Percentiles rank a stretch among this genome's conserved stretches.
Conservation (phyloP, 2,113 vertebrate genomes). For the Delphinus delphis region DNA sequence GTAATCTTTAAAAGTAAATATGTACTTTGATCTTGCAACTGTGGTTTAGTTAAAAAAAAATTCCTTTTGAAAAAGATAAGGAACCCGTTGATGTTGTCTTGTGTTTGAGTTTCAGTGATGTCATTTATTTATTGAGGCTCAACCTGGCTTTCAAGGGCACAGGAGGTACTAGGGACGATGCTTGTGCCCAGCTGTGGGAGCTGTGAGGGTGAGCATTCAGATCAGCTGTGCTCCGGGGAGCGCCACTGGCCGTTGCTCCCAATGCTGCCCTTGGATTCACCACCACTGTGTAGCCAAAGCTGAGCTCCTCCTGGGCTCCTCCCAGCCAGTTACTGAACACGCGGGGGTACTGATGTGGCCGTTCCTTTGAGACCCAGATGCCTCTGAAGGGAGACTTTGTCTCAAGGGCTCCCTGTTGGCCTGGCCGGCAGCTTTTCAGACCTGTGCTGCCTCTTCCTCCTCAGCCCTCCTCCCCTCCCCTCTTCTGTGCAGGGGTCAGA, state of each 20-base stretch:
- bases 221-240: background rate
- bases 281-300: background rate
- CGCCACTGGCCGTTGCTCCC: background rate
- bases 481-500: background rate
- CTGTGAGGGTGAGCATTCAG: background rate
- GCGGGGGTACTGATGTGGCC: background rate
- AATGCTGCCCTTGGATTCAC: background rate
- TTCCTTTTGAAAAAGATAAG: background rate
- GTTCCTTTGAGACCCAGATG: background rate
- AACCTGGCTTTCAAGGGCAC: background rate
- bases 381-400: background rate
- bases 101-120: background rate
- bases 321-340: background rate
- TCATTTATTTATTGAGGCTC: background rate
- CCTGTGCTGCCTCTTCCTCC: background rate
- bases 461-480: background rate
- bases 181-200: background rate
- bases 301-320: background rate
- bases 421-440: background rate
- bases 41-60: background rate
- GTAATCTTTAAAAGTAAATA: background rate
- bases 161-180: background rate
- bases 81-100: background rate
- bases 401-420: background rate
- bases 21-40: conserved; percentile 1